Conservation (phyloP, 2,888 invertebrate species). For the Sesia bembeciformis region DNA sequence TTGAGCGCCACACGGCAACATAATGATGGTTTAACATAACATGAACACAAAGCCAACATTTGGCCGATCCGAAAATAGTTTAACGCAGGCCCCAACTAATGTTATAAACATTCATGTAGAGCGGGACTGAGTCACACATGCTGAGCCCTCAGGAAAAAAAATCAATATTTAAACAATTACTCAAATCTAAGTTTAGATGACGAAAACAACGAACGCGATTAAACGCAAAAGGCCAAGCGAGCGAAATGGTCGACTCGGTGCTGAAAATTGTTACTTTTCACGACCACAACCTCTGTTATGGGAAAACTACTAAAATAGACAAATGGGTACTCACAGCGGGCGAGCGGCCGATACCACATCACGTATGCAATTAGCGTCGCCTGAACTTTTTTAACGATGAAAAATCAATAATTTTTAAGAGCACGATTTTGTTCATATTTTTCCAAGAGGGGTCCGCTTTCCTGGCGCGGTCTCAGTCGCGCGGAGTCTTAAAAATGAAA, state of each 20-base stretch:
- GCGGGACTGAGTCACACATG: conserved; percentile 42
- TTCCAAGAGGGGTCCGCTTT: conserved; percentile 52
- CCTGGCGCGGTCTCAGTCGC: conserved; percentile 47
- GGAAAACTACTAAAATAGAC: conserved; percentile 49
- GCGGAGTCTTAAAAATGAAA: conserved; percentile 65
- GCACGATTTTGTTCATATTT: conserved; percentile 67
- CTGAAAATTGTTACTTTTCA: conserved; percentile 65
- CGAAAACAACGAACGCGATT: conserved; percentile 6
- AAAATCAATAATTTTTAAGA: conserved; percentile 73
- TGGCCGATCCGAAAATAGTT: conserved; percentile 68
- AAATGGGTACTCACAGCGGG: conserved; percentile 36
- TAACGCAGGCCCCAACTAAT: conserved; percentile 63
- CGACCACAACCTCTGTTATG: conserved; percentile 38
- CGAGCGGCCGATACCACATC: conserved; percentile 36
- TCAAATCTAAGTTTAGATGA: conserved; percentile 21
- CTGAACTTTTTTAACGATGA: conserved; percentile 57
- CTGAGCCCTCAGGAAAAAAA: conserved; percentile 39
- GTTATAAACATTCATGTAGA: conserved; percentile 59
- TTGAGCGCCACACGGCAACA: conserved; percentile 20
- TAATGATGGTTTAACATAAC: conserved; percentile 35
- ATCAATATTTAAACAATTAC: conserved; percentile 60
- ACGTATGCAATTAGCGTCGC: conserved; percentile 53
- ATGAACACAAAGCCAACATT: conserved; percentile 55
- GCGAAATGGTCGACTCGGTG: conserved; percentile 45
- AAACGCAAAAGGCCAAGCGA: conserved; percentile 10